Conservation (phyloP, 2,113 vertebrate species). For the Galemys pyrenaicus region DNA sequence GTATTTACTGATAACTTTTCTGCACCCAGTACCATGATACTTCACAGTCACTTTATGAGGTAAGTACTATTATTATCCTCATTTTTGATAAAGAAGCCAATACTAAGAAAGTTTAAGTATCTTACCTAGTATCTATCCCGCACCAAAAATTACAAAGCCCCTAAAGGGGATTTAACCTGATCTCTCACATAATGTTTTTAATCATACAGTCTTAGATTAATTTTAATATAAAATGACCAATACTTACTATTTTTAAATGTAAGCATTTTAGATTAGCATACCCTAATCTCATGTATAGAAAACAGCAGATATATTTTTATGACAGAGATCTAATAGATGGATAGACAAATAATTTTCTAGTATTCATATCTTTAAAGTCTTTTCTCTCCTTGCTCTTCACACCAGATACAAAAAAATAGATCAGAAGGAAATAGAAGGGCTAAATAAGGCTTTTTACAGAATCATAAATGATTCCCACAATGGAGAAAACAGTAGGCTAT, state of each 20-base stretch:
- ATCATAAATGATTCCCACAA: background rate
- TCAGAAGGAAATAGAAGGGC: constrained; percentile 18
- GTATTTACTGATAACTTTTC: constrained; percentile 3
- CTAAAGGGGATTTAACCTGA: background rate
- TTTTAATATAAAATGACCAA: background rate
- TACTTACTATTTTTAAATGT: constrained; percentile 35
- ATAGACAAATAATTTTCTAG: background rate
- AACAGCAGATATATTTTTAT: background rate
- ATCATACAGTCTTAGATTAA: background rate
- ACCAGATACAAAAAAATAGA: background rate
- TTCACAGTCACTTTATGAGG: constrained; percentile 5
- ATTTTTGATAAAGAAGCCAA: constrained; percentile 49
- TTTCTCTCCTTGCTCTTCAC: background rate
- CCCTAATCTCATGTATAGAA: constrained; percentile 50
- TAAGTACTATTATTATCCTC: background rate
- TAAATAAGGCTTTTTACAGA: background rate
- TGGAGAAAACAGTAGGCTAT: background rate
- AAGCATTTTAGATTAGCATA: constrained; percentile 7
- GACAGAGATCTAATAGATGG: background rate
- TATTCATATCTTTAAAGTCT: background rate
- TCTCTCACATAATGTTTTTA: background rate
- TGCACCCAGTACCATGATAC: background rate
- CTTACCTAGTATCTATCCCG: background rate
- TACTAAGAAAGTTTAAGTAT: constrained; percentile 3
- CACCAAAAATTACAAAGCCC: background rate